Percentiles rank a stretch among this genome's conserved stretches.
Conservation (phyloP, 2,888 invertebrate genomes). For the Coenonympha glycerion region DNA sequence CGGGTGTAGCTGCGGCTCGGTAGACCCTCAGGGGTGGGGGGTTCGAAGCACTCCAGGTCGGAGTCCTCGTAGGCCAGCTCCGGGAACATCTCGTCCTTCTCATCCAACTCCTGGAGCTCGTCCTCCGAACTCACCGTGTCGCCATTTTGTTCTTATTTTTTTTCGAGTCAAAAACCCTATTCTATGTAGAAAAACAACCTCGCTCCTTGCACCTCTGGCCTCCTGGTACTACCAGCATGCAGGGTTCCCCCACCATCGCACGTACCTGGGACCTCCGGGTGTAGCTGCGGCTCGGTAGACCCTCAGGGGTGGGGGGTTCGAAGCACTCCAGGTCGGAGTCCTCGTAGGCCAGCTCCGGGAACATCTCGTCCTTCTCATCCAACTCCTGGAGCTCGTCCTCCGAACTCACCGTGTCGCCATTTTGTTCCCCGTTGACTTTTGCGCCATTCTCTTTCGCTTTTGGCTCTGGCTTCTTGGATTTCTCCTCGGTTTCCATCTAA, state of each 20-base stretch:
- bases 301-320: constrained; percentile 48
- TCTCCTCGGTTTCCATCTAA: constrained; percentile 42
- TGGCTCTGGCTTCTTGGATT: constrained; percentile 31
- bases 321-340: constrained; percentile 58
- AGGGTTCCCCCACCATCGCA: not conserved
- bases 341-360: constrained; percentile 68
- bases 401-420: constrained; percentile 46
- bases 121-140: constrained; percentile 41
- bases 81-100: constrained; percentile 68
- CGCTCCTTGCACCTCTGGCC: not conserved
- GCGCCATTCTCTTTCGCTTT: constrained; percentile 50
- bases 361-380: constrained; percentile 52
- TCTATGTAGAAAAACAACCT: too few species aligned
- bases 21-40: constrained; percentile 45
- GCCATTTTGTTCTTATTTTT: not conserved
- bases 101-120: constrained; percentile 32
- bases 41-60: constrained; percentile 52
- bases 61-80: constrained; percentile 68
- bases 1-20: constrained; percentile 59
- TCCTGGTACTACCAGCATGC: not conserved
- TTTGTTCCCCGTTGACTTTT: constrained; percentile 48
- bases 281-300: constrained; percentile 50
- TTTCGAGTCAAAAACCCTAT: too few species aligned
- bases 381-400: constrained; percentile 35
- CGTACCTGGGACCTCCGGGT: constrained; percentile 68